phyloP scores from a whole-genome alignment of 1,140 invertebrate genomes.

The Condylostylus longicornis region DNA sequence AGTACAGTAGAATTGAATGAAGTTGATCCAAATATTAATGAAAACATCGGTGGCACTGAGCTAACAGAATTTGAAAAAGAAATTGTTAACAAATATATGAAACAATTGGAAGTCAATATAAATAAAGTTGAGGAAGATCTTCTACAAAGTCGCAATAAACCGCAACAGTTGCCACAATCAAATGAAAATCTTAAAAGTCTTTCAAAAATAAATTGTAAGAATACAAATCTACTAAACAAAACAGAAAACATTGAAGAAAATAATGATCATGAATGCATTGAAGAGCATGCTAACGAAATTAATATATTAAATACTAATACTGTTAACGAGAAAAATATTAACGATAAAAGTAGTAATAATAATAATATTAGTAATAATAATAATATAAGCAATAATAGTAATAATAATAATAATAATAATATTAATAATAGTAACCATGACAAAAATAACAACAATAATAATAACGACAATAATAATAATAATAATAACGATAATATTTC shows the following conservation, averaged over 20 bases:
- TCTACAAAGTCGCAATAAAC: neutral
- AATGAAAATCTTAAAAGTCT: slow-evolving; percentile 1
- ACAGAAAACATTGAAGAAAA: too few relatives aligned
- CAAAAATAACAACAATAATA: too few relatives aligned
- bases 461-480: too few relatives aligned
- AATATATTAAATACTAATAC: neutral
- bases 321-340: neutral
- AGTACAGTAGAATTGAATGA: neutral
- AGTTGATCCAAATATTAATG: too few relatives aligned
- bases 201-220: neutral
- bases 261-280: too few relatives aligned
- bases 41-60: neutral
- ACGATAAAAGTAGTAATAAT: too few relatives aligned
- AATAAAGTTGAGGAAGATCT: neutral
- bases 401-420: slow-evolving; percentile 4
- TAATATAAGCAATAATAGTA: slow-evolving; percentile 2
- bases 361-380: too few relatives aligned
- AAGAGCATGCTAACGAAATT: too few relatives aligned
- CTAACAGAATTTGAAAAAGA: slow-evolving; percentile 1
- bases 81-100: slow-evolving; percentile 1
- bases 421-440: too few relatives aligned
- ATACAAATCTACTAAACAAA: too few relatives aligned
- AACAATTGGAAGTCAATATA: neutral
- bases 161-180: neutral
- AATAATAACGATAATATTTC: too few relatives aligned